Conservation (phyloP, 2,888 invertebrate genomes). For the Syrphus vitripennis region DNA sequence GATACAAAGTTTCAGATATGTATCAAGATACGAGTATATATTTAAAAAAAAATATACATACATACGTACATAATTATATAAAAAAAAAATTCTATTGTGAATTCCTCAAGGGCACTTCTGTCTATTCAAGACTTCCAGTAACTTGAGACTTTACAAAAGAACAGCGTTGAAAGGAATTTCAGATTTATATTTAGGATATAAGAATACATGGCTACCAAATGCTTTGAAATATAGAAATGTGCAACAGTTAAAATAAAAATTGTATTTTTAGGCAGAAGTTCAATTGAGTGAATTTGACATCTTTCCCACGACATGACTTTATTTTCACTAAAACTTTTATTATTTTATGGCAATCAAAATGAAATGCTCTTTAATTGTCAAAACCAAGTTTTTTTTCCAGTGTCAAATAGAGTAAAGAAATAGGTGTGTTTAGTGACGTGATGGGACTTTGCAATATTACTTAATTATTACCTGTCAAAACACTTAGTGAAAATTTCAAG, state of each 20-base stretch:
- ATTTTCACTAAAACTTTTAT: not conserved
- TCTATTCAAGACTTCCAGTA: not conserved
- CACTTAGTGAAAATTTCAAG: no score
- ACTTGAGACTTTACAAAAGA: not conserved
- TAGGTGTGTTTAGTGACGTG: no score
- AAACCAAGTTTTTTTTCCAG: no score
- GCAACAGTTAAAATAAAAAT: not conserved
- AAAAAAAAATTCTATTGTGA: not conserved
- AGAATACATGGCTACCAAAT: not conserved
- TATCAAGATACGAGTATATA: no score
- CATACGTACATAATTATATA: no score
- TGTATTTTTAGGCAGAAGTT: not conserved
- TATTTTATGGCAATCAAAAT: no score
- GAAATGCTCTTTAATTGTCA: no score
- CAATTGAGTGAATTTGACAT: no score
- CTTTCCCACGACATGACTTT: not conserved
- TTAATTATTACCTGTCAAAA: no score
- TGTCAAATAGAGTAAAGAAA: no score
- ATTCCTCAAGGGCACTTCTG: not conserved
- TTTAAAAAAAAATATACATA: no score
- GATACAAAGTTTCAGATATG: not conserved
- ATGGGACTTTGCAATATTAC: no score
- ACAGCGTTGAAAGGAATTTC: not conserved
- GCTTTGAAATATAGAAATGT: not conserved
- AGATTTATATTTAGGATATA: not conserved